Percentiles rank a stretch among this genome's conserved stretches.
phyloP scores from a whole-genome alignment of 2,797 vertebrate genomes.

The Mormyrops boulengeri region DNA sequence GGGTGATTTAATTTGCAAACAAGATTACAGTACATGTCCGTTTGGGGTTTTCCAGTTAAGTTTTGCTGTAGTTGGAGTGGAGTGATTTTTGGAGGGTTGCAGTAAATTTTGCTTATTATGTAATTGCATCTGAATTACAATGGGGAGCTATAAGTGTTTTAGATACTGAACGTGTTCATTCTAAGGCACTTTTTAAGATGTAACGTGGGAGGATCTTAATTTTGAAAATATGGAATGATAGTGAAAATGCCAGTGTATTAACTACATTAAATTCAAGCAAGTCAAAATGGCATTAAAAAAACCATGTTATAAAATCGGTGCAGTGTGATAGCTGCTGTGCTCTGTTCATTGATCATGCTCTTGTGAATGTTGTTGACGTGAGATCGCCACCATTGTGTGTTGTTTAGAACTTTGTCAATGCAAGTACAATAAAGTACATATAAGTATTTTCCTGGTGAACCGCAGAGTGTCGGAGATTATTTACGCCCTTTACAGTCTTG shows the following conservation, averaged over 20 bases:
- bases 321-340: neutral
- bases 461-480: neutral
- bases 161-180: neutral
- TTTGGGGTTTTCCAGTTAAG: neutral
- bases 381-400: neutral
- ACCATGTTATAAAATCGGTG: neutral
- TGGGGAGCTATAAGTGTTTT: neutral
- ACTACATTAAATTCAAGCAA: neutral
- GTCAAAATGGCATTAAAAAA: neutral
- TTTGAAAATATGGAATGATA: neutral
- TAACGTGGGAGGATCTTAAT: neutral
- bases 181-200: slow-evolving; percentile 5
- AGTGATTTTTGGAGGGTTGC: neutral
- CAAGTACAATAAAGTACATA: neutral
- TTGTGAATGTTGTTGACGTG: neutral
- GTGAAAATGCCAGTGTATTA: neutral
- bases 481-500: neutral
- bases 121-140: neutral
- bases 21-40: neutral
- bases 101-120: slow-evolving; percentile 8
- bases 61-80: neutral
- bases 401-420: neutral
- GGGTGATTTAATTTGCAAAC: neutral
- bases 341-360: neutral
- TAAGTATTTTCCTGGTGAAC: neutral